phyloP scores from a whole-genome alignment of 2,113 vertebrate genomes.

The Ochotona curzoniae region DNA sequence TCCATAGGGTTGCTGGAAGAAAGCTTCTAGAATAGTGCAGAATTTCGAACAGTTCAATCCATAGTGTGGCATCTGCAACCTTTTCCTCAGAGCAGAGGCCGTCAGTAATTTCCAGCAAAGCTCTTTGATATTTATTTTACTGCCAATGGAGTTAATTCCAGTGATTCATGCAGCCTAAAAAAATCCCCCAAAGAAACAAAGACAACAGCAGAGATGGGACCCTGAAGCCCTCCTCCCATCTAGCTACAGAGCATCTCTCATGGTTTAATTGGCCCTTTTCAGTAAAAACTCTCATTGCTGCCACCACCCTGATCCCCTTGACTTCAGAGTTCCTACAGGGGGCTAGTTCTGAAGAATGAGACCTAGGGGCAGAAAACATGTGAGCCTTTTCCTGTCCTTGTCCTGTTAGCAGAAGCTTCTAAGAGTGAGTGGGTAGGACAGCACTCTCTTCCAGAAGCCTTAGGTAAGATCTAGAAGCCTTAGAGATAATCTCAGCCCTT shows the following conservation, averaged over 20 bases:
- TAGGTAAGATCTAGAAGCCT: not conserved
- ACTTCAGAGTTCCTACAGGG: not conserved
- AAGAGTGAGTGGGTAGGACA: not conserved
- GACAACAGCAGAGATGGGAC: slow-evolving; percentile 36
- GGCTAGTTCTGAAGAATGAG: slow-evolving; percentile 15
- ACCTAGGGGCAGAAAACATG: not conserved
- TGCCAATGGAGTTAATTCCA: slow-evolving; percentile 66
- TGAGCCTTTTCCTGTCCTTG: not conserved
- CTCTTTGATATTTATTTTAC: slow-evolving; percentile 69
- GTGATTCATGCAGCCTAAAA: slow-evolving; percentile 58
- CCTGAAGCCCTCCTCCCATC: not conserved
- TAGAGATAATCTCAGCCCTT: not conserved
- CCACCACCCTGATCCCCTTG: slow-evolving; percentile 10
- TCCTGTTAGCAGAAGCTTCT: not conserved
- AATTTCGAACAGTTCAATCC: not conserved
- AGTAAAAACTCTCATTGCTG: slow-evolving; percentile 50
- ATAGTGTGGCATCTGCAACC: slow-evolving; percentile 14
- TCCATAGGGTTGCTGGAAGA: not conserved
- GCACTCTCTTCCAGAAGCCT: not conserved
- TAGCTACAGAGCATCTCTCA: slow-evolving; percentile 52
- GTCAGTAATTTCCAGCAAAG: slow-evolving; percentile 37
- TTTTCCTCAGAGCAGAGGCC: slow-evolving; percentile 21
- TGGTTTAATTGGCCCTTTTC: slow-evolving; percentile 61
- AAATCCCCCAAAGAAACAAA: slow-evolving; percentile 49
- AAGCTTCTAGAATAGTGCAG: not conserved